Percentiles rank a stretch among this genome's conserved stretches.
phyloP scores from a whole-genome alignment of 2,113 vertebrate genomes.

The Euleptes europaea region DNA sequence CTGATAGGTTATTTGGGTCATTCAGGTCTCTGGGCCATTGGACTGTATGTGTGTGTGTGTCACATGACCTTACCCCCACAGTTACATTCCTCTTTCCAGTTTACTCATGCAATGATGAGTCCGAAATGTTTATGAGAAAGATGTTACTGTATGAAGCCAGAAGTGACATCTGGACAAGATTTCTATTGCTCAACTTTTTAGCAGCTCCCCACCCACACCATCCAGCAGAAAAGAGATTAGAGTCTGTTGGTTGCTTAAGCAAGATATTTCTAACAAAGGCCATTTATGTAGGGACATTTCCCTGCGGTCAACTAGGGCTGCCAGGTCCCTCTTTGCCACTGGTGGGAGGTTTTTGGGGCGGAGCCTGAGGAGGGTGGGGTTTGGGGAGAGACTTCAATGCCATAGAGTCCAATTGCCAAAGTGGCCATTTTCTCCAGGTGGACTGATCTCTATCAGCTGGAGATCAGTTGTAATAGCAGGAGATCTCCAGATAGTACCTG shows the following conservation, averaged over 20 bases:
- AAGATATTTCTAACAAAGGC: slow-evolving; percentile 28
- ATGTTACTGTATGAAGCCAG: neutral
- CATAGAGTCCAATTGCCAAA: too few species aligned
- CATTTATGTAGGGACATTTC: too few species aligned
- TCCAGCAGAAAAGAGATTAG: neutral
- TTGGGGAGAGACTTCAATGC: too few species aligned
- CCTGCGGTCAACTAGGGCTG: too few species aligned
- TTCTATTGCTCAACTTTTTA: slow-evolving; percentile 29
- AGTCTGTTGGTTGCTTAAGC: slow-evolving; percentile 17
- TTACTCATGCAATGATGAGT: neutral
- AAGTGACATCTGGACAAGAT: neutral
- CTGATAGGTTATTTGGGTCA: slow-evolving; percentile 4
- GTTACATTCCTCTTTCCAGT: neutral
- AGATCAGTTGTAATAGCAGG: too few species aligned
- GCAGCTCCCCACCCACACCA: neutral
- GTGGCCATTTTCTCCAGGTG: too few species aligned
- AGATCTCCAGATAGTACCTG: too few species aligned
- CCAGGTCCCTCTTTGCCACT: too few species aligned
- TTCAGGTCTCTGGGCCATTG: neutral
- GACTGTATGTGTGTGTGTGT: too few species aligned
- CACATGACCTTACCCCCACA: neutral
- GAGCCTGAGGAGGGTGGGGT: too few species aligned
- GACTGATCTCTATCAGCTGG: too few species aligned
- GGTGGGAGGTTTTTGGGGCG: too few species aligned
- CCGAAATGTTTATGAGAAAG: neutral